Evolutionary conservation across 2,797 vertebrate species (phyloP).

Genomic region (Leucoraja ocellata): DNA sequence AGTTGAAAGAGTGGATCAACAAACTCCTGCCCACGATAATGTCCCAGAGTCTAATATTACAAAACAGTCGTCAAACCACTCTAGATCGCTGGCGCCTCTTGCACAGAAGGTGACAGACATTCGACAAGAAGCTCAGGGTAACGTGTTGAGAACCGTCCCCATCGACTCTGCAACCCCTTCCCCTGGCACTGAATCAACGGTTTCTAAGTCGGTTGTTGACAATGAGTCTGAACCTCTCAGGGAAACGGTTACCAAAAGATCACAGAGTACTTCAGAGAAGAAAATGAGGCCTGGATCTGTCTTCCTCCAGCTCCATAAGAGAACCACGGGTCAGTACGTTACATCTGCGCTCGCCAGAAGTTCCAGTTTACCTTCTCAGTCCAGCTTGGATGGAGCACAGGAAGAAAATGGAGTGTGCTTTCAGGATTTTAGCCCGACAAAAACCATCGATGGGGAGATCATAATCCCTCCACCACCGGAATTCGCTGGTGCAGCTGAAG

Average conservation of each 20-base stretch:
- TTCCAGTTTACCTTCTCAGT: slow-evolving; percentile 46
- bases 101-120: neutral
- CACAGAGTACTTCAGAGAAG: slow-evolving; percentile 61
- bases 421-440: slow-evolving; percentile 41
- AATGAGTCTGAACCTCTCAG: slow-evolving; percentile 55
- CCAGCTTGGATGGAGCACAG: slow-evolving; percentile 57
- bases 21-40: neutral
- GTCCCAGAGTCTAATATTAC: neutral
- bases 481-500: slow-evolving; percentile 45
- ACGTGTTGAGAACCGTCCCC: neutral
- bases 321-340: slow-evolving; percentile 77
- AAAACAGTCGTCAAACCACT: neutral
- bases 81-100: neutral
- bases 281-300: slow-evolving; percentile 83
- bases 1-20: neutral
- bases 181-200: neutral
- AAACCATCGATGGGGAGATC: slow-evolving; percentile 44
- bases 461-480: slow-evolving; percentile 39
- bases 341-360: slow-evolving; percentile 79
- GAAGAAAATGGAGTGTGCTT: slow-evolving; percentile 47
- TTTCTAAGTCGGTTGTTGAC: slow-evolving; percentile 41
- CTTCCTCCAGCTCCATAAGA: slow-evolving; percentile 82
- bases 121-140: neutral
- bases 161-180: neutral
- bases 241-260: slow-evolving; percentile 63